These are phyloP conservation scores for Drosophila nikananu DNA, from an alignment of 1,140 invertebrate genomes.

Conservation along the genomic window DNA sequence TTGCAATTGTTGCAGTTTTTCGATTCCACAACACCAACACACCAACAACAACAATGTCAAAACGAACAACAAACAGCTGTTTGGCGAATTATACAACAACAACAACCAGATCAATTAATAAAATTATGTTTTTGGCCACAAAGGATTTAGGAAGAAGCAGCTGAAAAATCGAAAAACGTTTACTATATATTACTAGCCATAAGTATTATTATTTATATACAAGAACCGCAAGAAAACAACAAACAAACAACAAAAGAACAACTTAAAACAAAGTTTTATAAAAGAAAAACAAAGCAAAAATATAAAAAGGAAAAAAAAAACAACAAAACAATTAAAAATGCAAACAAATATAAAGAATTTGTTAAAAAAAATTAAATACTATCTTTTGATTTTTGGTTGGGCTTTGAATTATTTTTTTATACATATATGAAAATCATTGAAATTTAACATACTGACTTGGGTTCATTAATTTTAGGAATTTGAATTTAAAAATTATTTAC, in stretches of 20 bases:
- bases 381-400: slow-evolving; percentile 12
- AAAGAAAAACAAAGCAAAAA: slow-evolving; percentile 55
- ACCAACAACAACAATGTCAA: slow-evolving; percentile 26
- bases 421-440: background rate
- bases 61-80: slow-evolving; percentile 24
- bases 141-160: slow-evolving; percentile 29
- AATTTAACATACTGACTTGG: background rate
- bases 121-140: slow-evolving; percentile 67
- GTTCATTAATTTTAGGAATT: background rate
- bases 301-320: slow-evolving; percentile 41
- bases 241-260: slow-evolving; percentile 61
- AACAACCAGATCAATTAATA: slow-evolving; percentile 52
- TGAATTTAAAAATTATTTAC: background rate
- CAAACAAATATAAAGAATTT: slow-evolving; percentile 81
- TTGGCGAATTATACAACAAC: slow-evolving; percentile 26
- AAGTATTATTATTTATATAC: slow-evolving; percentile 84
- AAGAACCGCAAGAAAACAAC: slow-evolving; percentile 64
- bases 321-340: slow-evolving; percentile 45
- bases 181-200: slow-evolving; percentile 81
- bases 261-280: slow-evolving; percentile 84
- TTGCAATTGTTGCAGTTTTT: slow-evolving; percentile 82
- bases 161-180: slow-evolving; percentile 76
- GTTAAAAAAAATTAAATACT: slow-evolving; percentile 52
- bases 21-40: slow-evolving; percentile 56
- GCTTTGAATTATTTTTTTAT: background rate